These are phyloP conservation scores for Gonioctena quinquepunctata DNA, from an alignment of 1,140 invertebrate species.

Conservation along the genomic window DNA sequence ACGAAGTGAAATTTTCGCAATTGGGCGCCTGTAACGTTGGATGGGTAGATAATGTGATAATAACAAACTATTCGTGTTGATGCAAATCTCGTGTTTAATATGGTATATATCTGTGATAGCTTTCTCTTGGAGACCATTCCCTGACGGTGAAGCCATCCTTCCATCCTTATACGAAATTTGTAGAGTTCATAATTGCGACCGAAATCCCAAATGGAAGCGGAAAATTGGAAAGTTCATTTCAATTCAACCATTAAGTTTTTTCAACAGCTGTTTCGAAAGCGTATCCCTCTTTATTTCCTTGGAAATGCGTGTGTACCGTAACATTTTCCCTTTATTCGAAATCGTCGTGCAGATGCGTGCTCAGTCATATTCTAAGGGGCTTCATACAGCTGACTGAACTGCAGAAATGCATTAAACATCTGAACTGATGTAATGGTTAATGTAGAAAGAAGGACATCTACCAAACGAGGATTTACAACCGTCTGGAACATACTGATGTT, in stretches of 20 bases:
- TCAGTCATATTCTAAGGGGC: not conserved
- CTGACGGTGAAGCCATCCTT: not conserved
- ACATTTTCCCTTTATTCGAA: not conserved
- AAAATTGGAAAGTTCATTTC: not conserved
- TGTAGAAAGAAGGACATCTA: too few species aligned
- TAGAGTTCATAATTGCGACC: not conserved
- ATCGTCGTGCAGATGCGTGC: not conserved
- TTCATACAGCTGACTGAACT: too few species aligned
- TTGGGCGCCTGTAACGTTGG: too few species aligned
- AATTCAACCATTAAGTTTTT: not conserved
- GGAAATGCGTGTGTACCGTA: not conserved
- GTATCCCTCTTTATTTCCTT: not conserved
- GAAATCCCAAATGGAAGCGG: not conserved
- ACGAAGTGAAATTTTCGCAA: too few species aligned
- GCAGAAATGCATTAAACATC: too few species aligned
- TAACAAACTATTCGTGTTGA: too few species aligned
- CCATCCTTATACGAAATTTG: not conserved
- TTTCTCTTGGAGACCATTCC: not conserved
- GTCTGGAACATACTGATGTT: too few species aligned
- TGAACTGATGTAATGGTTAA: too few species aligned
- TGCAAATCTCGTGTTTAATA: too few species aligned
- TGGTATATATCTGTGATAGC: too few species aligned
- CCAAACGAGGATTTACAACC: too few species aligned
- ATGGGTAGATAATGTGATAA: too few species aligned
- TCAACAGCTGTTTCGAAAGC: not conserved